Conservation (phyloP, 2,888 invertebrate species). For the Eubasilissa splendida region DNA sequence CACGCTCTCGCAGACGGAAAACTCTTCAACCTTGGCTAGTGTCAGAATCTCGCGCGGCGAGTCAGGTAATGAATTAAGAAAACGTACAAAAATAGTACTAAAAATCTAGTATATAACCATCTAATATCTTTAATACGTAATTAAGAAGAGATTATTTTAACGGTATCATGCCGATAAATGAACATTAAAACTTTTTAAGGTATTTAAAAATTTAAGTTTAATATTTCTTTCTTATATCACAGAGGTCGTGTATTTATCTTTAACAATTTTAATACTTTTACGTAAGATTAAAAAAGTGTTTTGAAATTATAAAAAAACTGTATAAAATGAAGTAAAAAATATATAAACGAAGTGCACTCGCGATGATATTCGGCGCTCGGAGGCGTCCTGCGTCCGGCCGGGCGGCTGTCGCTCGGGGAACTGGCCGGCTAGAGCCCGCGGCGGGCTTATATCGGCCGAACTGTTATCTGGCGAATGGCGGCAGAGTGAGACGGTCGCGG, state of each 20-base stretch:
- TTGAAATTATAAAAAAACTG: slow-evolving; percentile 44
- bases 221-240: slow-evolving; percentile 49
- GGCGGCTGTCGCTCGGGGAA: slow-evolving; percentile 43
- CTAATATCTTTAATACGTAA: slow-evolving; percentile 45
- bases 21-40: slow-evolving; percentile 6
- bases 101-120: slow-evolving; percentile 40
- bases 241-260: slow-evolving; percentile 43
- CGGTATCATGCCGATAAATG: slow-evolving; percentile 35
- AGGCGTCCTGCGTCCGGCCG: slow-evolving; percentile 32
- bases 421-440: slow-evolving; percentile 22
- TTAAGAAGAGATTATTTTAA: slow-evolving; percentile 49
- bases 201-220: slow-evolving; percentile 44
- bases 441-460: slow-evolving; percentile 26
- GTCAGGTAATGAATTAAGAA: slow-evolving; percentile 49
- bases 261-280: slow-evolving; percentile 45
- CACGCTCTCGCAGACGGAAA: neutral
- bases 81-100: slow-evolving; percentile 57
- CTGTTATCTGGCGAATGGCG: slow-evolving; percentile 29
- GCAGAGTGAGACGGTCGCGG: slow-evolving; percentile 33
- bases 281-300: slow-evolving; percentile 27
- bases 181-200: slow-evolving; percentile 47
- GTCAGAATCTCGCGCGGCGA: slow-evolving; percentile 19
- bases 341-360: slow-evolving; percentile 42
- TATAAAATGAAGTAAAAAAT: slow-evolving; percentile 49
- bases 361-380: slow-evolving; percentile 41